Percentiles rank a stretch among this genome's conserved stretches.
phyloP scores from a whole-genome alignment of 2,797 vertebrate genomes.

The Chrosomus eos region DNA sequence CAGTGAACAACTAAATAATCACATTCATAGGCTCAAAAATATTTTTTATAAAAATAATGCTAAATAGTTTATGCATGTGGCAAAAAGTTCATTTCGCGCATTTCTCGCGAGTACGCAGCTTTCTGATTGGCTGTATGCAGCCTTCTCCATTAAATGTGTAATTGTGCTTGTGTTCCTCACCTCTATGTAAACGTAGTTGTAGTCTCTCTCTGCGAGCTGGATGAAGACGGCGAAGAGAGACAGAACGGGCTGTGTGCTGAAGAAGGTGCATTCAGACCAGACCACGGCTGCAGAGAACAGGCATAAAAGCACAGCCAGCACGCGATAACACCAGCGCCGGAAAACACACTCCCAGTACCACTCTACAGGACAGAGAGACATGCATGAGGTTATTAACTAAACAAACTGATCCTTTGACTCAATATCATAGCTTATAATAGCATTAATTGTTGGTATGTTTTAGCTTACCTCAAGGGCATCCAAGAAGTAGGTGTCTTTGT shows the following conservation, averaged over 20 bases:
- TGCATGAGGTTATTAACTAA: not conserved
- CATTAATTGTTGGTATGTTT: no score
- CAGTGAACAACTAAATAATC: no score
- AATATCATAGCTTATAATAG: not conserved
- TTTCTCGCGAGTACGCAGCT: not conserved
- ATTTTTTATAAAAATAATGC: no score
- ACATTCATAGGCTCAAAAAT: no score
- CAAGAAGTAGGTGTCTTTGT: no score
- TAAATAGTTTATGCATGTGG: no score
- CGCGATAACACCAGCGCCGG: slow-evolving; percentile 82
- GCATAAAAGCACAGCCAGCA: slow-evolving; percentile 84
- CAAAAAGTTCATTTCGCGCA: not conserved
- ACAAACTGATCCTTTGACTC: not conserved
- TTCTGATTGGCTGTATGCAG: not conserved
- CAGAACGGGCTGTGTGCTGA: slow-evolving; percentile 89
- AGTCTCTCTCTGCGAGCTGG: slow-evolving; percentile 87
- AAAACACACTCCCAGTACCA: slow-evolving; percentile 96
- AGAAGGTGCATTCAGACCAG: slow-evolving; percentile 98
- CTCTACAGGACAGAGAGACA: slow-evolving; percentile 74
- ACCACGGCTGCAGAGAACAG: slow-evolving; percentile 88
- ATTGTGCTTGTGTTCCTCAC: slow-evolving; percentile 65
- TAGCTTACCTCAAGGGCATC: no score
- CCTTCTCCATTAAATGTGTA: not conserved
- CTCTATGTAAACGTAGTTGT: slow-evolving; percentile 94
- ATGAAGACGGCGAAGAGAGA: slow-evolving; percentile 93